Evolutionary conservation across 1,140 invertebrate species (phyloP).

Genomic region (Diabrotica undecimpunctata): DNA sequence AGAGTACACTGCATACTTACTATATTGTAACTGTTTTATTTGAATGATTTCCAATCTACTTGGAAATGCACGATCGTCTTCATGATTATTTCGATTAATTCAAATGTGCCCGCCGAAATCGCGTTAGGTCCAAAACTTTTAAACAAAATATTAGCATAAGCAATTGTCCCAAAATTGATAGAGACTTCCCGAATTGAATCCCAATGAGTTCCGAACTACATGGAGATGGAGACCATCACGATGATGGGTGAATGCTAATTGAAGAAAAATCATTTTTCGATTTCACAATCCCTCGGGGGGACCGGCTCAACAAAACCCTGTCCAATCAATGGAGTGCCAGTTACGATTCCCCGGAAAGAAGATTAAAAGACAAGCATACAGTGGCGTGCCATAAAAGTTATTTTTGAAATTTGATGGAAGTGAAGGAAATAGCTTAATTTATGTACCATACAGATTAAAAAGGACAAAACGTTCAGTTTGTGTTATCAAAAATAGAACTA

Average conservation of each 20-base stretch:
- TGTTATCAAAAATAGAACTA: too few relatives aligned
- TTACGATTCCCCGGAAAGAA: slow-evolving; percentile 20
- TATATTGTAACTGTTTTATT: too few relatives aligned
- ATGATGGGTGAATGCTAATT: slow-evolving; percentile 28
- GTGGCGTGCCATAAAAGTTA: not conserved
- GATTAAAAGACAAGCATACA: slow-evolving; percentile 31
- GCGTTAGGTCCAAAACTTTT: slow-evolving; percentile 4
- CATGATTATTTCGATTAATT: too few relatives aligned
- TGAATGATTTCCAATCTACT: too few relatives aligned
- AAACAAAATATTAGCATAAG: slow-evolving; percentile 13
- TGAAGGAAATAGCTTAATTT: too few relatives aligned
- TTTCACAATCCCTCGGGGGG: not conserved
- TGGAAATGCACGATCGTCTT: too few relatives aligned
- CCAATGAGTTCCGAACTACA: slow-evolving; percentile 14
- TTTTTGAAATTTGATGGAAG: too few relatives aligned
- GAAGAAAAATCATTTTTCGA: slow-evolving; percentile 29
- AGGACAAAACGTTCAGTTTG: too few relatives aligned
- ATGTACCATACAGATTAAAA: too few relatives aligned
- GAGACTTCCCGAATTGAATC: slow-evolving; percentile 10
- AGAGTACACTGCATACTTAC: too few relatives aligned
- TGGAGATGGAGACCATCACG: slow-evolving; percentile 10
- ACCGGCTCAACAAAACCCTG: not conserved
- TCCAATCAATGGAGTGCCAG: slow-evolving; percentile 25
- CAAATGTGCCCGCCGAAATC: too few relatives aligned
- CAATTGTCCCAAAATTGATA: slow-evolving; percentile 13